Evolutionary conservation across 2,113 vertebrate genomes (phyloP).

Genomic region (Percina caprodes): DNA sequence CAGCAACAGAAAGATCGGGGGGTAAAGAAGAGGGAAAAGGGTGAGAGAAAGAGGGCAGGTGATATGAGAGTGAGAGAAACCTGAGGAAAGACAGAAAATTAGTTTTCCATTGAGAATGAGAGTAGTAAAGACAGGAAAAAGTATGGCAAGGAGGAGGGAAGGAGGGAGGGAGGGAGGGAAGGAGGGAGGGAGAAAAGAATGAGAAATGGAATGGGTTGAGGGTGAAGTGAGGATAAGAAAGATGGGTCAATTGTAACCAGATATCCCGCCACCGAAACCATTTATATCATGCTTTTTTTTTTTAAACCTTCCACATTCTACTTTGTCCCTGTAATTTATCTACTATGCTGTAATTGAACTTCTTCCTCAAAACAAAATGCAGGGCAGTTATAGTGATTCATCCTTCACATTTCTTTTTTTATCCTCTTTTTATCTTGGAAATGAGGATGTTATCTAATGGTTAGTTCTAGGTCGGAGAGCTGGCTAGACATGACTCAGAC

Average conservation of each 20-base stretch:
- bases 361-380: conserved; percentile 41
- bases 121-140: conserved; percentile 19
- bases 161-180: neutral
- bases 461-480: conserved; percentile 54
- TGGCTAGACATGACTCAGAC: conserved; percentile 54
- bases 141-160: neutral
- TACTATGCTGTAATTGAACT: conserved; percentile 69
- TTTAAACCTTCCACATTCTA: conserved; percentile 16
- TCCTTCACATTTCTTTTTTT: conserved; percentile 40
- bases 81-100: neutral
- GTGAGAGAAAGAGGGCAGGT: neutral
- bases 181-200: conserved; percentile 7
- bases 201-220: conserved; percentile 34
- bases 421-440: conserved; percentile 53
- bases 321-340: conserved; percentile 64
- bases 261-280: conserved; percentile 48
- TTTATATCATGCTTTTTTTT: conserved; percentile 39
- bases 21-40: neutral
- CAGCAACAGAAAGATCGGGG: neutral
- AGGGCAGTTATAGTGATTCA: conserved; percentile 40
- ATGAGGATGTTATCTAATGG: conserved; percentile 64
- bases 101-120: neutral
- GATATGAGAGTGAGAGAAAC: neutral
- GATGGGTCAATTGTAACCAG: conserved; percentile 57
- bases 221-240: conserved; percentile 48